Conservation (phyloP, 2,888 invertebrate species). For the Chorisops tibialis region DNA sequence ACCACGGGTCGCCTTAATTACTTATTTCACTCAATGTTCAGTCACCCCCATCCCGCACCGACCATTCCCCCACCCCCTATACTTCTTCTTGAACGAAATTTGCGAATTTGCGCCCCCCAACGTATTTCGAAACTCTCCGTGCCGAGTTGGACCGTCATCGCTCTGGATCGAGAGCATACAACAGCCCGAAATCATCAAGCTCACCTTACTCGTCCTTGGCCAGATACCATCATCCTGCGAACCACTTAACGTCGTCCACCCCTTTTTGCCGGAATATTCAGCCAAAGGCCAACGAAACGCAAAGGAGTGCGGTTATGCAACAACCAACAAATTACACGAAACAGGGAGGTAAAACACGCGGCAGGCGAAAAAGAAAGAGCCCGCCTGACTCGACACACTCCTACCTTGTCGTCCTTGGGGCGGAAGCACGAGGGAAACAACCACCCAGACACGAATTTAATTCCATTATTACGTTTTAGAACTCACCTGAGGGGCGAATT, state of each 20-base stretch:
- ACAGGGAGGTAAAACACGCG: slow-evolving; percentile 10
- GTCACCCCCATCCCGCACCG: not conserved
- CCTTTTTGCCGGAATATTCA: slow-evolving; percentile 3
- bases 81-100: no score
- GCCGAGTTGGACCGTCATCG: not conserved
- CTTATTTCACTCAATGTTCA: slow-evolving; percentile 33
- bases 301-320: slow-evolving; percentile 21
- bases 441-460: slow-evolving; percentile 40
- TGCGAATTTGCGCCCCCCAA: no score
- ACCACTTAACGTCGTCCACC: slow-evolving; percentile 30
- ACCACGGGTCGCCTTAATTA: slow-evolving; percentile 36
- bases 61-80: not conserved
- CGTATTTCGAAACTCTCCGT: no score
- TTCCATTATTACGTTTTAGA: slow-evolving; percentile 41
- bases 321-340: slow-evolving; percentile 32
- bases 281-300: no score
- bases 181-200: not conserved
- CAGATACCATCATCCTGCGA: slow-evolving; percentile 22
- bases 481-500: slow-evolving; percentile 41
- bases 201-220: slow-evolving; percentile 20
- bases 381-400: no score
- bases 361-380: not conserved
- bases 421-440: slow-evolving; percentile 9
- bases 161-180: not conserved
- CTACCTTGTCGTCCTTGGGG: no score